These are phyloP conservation scores for Bicyclus anynana DNA, from an alignment of 1,140 invertebrate species.

Conservation along the genomic window DNA sequence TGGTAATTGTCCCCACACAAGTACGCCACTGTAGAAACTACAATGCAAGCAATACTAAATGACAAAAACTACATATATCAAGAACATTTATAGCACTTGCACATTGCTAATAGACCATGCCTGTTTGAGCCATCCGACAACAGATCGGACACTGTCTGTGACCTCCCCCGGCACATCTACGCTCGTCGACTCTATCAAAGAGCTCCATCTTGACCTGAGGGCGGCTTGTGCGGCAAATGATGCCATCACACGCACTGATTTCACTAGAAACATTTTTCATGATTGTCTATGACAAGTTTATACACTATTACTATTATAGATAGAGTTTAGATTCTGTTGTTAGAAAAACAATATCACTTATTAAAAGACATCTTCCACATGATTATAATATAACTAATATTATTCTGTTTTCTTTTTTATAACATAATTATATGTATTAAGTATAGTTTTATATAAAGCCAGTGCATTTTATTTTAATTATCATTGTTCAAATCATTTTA, in stretches of 20 bases:
- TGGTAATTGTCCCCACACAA: too few relatives aligned
- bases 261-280: conserved; percentile 53
- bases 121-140: conserved; percentile 88
- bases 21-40: too few relatives aligned
- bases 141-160: conserved; percentile 81
- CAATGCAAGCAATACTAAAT: not conserved
- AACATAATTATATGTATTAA: too few relatives aligned
- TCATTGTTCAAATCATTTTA: too few relatives aligned
- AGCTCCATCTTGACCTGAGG: conserved; percentile 81
- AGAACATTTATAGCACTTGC: not conserved
- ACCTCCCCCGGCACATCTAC: conserved; percentile 82
- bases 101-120: conserved; percentile 56
- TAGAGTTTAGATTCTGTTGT: not conserved
- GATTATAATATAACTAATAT: too few relatives aligned
- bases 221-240: conserved; percentile 82
- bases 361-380: too few relatives aligned
- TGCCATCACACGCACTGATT: conserved; percentile 73
- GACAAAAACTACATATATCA: not conserved
- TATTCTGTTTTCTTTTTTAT: too few relatives aligned
- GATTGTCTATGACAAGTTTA: not conserved
- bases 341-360: too few relatives aligned
- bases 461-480: too few relatives aligned
- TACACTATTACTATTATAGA: not conserved
- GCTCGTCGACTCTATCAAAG: conserved; percentile 81
- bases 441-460: too few relatives aligned